Evolutionary conservation across 2,888 invertebrate species (phyloP), one percentile per base, ranked within the genome.

Genomic region (Miltochrista miniata): DNA sequence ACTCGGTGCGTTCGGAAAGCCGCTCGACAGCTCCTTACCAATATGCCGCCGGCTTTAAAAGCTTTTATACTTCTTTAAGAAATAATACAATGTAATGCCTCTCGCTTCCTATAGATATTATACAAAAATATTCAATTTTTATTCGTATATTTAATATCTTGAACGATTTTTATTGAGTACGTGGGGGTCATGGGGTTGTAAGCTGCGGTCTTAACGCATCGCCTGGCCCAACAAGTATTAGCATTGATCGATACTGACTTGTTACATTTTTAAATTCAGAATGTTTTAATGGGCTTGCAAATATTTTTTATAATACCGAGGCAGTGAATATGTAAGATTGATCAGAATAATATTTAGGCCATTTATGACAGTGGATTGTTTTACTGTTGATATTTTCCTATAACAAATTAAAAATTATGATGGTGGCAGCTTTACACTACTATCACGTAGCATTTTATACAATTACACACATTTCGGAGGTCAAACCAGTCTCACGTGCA

Each of bases 61-160:
- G 90, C 90, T 90, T 90, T 90, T 83, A 86, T 81, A 86, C 85
- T 87, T 81, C 82, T 80, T 76, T 79, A 77, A 85, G 81, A 85
- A 87, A 86, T 87, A 89, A 87, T 86, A 87, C 86, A 81, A 70
- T 79, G 85, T 89, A 86, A 87, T 85, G 79, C 83, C 76, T 70
- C 74, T 73, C 72, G 57, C 68, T 76, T 67, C 66, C 64, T 76
- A 70, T 76, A 75, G 78, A n/a, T n/a, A n/a, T n/a, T 86, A 88
- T 89, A 88, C 83, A 87, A 86, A 90, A 88, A 87, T 88, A 87
- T 88, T 82, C 80, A 81, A 80, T 86, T 90, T 90, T 90, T 89
- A 85, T 88, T 84, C 76, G 70, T 64, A 68, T 71, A 75, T 73
- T 74, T 82, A 81, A 84, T 83, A 85, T 83, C 87, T 85, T 80